These are phyloP conservation scores for Phrynocephalus versicolor DNA, from an alignment of 2,113 vertebrate genomes.

Conservation along the genomic window DNA sequence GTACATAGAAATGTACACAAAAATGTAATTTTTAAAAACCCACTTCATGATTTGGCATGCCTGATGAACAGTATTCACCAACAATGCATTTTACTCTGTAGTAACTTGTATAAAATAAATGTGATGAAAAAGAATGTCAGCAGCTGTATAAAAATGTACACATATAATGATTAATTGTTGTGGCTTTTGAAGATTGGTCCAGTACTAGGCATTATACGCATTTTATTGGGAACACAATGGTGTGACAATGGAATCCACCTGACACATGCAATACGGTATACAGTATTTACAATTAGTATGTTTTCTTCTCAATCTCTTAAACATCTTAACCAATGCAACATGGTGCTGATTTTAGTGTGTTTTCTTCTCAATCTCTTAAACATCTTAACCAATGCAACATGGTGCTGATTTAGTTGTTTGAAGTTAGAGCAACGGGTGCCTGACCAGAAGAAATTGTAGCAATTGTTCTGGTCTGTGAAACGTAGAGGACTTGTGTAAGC, in stretches of 20 bases:
- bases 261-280: neutral
- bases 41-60: neutral
- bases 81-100: neutral
- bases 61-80: neutral
- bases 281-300: too few species aligned
- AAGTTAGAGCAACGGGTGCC: neutral
- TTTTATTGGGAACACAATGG: too few species aligned
- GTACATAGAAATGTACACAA: neutral
- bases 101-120: neutral
- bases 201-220: neutral
- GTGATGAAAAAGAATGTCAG: neutral
- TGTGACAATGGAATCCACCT: neutral
- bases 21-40: neutral
- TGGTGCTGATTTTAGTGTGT: neutral
- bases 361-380: neutral
- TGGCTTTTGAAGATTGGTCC: neutral
- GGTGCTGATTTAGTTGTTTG: neutral
- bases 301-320: neutral
- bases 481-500: neutral
- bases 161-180: too few species aligned
- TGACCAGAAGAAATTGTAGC: neutral
- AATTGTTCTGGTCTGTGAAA: neutral
- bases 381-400: neutral
- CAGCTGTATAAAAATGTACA: too few species aligned
- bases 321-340: neutral